phyloP scores from a whole-genome alignment of 2,797 vertebrate genomes.

The Oreortyx pictus region DNA sequence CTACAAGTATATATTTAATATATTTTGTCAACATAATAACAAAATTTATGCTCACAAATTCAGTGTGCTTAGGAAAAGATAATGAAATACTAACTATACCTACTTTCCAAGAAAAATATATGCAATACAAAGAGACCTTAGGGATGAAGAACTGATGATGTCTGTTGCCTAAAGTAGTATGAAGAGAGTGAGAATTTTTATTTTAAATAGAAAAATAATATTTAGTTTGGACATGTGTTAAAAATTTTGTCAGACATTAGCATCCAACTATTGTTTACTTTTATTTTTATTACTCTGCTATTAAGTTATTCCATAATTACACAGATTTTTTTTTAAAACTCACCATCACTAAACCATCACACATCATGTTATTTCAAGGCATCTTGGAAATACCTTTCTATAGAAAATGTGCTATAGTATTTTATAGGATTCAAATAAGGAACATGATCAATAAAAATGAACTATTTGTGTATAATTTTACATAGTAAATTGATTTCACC shows the following conservation, averaged over 20 bases:
- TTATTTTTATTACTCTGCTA: not conserved
- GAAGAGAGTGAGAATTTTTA: not conserved
- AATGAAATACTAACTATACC: not conserved
- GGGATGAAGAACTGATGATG: not conserved
- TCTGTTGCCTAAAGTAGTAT: not conserved
- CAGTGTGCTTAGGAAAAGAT: not conserved
- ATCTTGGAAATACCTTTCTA: not conserved
- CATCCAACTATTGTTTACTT: not conserved
- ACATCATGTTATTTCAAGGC: not conserved
- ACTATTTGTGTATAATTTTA: not conserved
- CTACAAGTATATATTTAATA: not conserved
- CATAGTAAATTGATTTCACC: not conserved
- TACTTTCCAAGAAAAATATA: not conserved
- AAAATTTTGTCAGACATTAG: not conserved
- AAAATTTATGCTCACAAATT: not conserved
- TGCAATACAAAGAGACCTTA: not conserved
- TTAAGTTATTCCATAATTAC: not conserved
- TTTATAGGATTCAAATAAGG: not conserved
- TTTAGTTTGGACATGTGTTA: not conserved
- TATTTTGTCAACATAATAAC: not conserved
- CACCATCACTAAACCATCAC: not conserved
- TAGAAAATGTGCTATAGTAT: not conserved
- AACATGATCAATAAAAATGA: not conserved
- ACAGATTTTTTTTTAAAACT: not conserved
- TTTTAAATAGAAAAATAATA: not conserved